Conservation (phyloP, 2,797 vertebrate genomes). For the Sus cebifrons region DNA sequence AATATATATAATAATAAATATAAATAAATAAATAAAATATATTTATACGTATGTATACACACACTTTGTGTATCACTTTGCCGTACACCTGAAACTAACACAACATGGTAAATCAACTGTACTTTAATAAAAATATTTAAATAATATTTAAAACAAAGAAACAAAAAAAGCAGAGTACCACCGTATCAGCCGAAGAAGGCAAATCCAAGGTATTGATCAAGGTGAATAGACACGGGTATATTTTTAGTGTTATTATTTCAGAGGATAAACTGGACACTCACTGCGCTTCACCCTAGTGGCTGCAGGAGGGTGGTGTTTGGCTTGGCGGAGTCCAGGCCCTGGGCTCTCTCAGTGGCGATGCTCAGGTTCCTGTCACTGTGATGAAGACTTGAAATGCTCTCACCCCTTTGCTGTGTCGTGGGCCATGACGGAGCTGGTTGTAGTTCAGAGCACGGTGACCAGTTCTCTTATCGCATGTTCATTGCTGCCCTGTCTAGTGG, state of each 20-base stretch:
- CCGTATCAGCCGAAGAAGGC: not conserved
- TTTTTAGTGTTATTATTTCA: not conserved
- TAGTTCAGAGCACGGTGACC: not conserved
- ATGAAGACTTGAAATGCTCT: not conserved
- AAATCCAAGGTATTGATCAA: not conserved
- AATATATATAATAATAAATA: too few species aligned
- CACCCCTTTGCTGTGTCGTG: too few species aligned
- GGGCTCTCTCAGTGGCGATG: not conserved
- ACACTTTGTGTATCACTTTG: too few species aligned
- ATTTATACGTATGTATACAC: too few species aligned
- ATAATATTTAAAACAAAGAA: too few species aligned
- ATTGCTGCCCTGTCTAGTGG: not conserved
- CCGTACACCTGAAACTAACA: too few species aligned
- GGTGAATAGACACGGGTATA: not conserved
- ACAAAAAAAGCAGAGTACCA: not conserved
- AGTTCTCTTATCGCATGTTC: not conserved
- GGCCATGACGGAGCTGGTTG: not conserved
- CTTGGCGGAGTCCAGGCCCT: not conserved
- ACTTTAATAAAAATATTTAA: too few species aligned
- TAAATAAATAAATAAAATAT: too few species aligned
- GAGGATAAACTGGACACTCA: not conserved
- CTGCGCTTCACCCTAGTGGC: not conserved
- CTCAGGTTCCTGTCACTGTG: rapidly evolving
- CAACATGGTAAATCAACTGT: too few species aligned
- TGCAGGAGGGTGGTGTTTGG: not conserved